Evolutionary conservation across 2,888 invertebrate genomes (phyloP).

Genomic region (Lepidonotus clava): DNA sequence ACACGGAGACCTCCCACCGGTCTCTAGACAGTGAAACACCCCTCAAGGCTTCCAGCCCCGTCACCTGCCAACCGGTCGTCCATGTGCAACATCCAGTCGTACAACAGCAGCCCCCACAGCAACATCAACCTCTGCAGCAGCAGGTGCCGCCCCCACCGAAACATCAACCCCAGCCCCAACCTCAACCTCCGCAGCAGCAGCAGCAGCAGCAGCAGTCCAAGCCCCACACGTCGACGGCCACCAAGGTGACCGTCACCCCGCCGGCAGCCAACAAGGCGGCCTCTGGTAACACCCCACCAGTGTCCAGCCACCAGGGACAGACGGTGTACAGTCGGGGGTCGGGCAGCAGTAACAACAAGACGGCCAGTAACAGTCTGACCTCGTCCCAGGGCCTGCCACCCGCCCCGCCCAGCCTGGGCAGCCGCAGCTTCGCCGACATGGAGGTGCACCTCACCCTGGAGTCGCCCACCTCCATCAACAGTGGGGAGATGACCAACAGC

Average conservation of each 20-base stretch:
- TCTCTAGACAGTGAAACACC: conserved; percentile 42
- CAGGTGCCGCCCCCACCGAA: not conserved
- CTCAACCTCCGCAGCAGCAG: conserved; percentile 1
- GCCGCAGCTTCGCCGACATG: conserved; percentile 35
- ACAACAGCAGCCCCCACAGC: conserved; percentile 11
- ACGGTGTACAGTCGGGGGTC: conserved; percentile 22
- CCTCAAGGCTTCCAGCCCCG: conserved; percentile 25
- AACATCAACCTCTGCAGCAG: not conserved
- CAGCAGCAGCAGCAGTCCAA: not conserved
- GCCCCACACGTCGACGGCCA: not conserved
- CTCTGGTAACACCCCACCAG: not conserved
- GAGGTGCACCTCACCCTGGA: conserved; percentile 90
- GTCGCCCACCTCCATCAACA: conserved; percentile 91
- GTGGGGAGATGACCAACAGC: conserved; percentile 88
- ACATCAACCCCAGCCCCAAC: conserved; percentile 1
- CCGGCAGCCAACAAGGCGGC: not conserved
- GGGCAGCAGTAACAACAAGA: not conserved
- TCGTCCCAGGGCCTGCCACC: conserved; percentile 28
- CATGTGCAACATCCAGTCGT: not conserved
- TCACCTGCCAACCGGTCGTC: not conserved
- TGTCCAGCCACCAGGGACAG: not conserved
- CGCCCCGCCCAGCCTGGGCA: not conserved
- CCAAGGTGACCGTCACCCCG: conserved; percentile 40
- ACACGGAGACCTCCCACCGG: not conserved
- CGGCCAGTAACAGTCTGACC: conserved; percentile 7